Base-by-base conservation (phyloP, 2,888 invertebrate genomes). In the Torymus auratus region DNA sequence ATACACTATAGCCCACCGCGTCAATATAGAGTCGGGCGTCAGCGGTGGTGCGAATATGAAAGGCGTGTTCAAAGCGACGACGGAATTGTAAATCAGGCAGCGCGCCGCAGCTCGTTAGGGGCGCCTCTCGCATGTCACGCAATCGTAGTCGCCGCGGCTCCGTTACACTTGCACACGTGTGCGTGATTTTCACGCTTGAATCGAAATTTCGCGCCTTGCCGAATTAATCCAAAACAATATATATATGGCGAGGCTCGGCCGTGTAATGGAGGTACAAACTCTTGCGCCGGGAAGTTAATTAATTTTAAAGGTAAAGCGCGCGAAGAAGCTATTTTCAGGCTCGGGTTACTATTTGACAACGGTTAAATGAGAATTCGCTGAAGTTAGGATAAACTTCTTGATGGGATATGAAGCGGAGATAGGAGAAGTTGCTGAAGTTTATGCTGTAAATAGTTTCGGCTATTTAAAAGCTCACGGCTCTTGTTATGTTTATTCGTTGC, bases 81-180 rank as follows among this genome's bases (percentile, higher is more conserved):
- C 53, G 41, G 64, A 77, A 71, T 75, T 75, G 77, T 82, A 76
- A 84, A 82, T 84, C 80, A 84, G 80, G 41, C 41, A 7, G 20
- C 78, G 62, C 50, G 7, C 7, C 7, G 72, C 62, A 71, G 78
- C 52, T 67, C 15, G 78, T 76, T 69, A 67, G 86, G 84, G 86
- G 84, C 84, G 85, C 85, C 86, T 58, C 1, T 20, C 20, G 2
- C 20, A 20, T 20, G 20, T n/a, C 88, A 86, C 85, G 86, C 86
- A 83, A 86, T 65, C 83, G 10, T 5, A 15, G 58, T 53, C 68
- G 52, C 0, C 12, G 17, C 15, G 17, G 60, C 41, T 68, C 52
- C 58, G 73, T 73, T 56, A 64, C 72, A 23, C 28, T 23, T 7
- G 20, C 41, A 11, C n/a, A 11, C 67, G 23, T 58, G 20, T 14